Base-by-base conservation (phyloP, 2,888 invertebrate species). In the Mesochorus sp. region DNA sequence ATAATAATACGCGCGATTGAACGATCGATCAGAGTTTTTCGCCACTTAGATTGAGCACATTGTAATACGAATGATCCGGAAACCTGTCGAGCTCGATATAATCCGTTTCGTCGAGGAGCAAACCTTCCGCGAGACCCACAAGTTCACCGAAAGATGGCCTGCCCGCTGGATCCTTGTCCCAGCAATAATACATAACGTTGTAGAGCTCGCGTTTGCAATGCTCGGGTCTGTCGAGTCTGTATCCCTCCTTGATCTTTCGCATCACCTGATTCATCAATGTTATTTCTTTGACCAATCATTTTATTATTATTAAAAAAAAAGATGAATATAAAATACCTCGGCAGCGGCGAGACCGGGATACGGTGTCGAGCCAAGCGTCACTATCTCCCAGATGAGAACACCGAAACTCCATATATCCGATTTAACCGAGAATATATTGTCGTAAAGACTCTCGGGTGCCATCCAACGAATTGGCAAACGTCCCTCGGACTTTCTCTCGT, bases 351-450 rank as follows among this genome's bases (percentile, higher is more conserved):
- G 93, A 0, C 98, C 98, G 0, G 98, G 98, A 91, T 98, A 98
- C 0, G 98, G 98, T 61, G 98, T 98, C 24, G 98, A 97, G 14
- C 98, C 98, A 12, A 98, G 93, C 0, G 98, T 98, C 6, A 98
- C 97, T 59, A 98, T 97, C 92, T 98, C 98, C 98, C 98, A 99
- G 86, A 98, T 94, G 6, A 98, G 93, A 10, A 98, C 95, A 0
- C 98, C 98, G 86, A 98, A 98, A 85, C 98, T 97, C 98, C 98
- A 98, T 49, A 98, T 96, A 89, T 98, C 98, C 0, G 97, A 97
- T 91, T 98, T 97, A 1, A 96, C 95, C 8, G 97, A 97, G 91
- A 97, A 98, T 87, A 98, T 95, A 88, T 98, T 98, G 89, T 98
- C 98, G 90, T 97, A 97, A 0, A 98, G 93, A 0, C 98, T 97